These are phyloP conservation scores for Ptychadena robeensis DNA, from an alignment of 2,797 vertebrate genomes.

Conservation along the genomic window DNA sequence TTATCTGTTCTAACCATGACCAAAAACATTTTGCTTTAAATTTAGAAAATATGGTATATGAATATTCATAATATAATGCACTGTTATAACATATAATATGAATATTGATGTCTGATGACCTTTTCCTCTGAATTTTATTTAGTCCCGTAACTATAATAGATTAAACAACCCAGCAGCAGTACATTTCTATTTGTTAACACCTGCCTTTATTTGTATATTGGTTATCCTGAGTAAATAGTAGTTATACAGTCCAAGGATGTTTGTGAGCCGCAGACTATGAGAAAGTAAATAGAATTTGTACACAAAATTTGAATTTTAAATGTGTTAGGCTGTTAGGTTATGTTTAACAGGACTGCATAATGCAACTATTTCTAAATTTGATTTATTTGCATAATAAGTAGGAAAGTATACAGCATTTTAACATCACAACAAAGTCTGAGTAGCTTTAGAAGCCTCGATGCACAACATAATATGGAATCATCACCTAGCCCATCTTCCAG, in stretches of 20 bases:
- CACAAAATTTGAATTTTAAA: conserved; percentile 38
- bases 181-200: conserved; percentile 11
- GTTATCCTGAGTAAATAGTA: conserved; percentile 18
- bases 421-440: conserved; percentile 26
- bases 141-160: too few relatives aligned
- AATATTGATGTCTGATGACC: too few relatives aligned
- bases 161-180: too few relatives aligned
- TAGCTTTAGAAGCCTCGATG: conserved; percentile 26
- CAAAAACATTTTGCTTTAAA: too few relatives aligned
- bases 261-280: conserved; percentile 16
- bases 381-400: conserved; percentile 52
- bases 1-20: too few relatives aligned
- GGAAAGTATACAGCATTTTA: conserved; percentile 33
- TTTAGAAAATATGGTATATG: too few relatives aligned
- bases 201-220: conserved; percentile 7
- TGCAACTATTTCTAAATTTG: conserved; percentile 46
- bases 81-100: too few relatives aligned
- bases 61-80: too few relatives aligned
- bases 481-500: conserved; percentile 47
- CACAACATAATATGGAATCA: conserved; percentile 54
- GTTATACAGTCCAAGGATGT: conserved; percentile 37
- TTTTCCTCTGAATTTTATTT: too few relatives aligned
- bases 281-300: conserved; percentile 35
- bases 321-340: conserved; percentile 25
- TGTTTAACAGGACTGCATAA: conserved; percentile 33